Evolutionary conservation across 2,113 vertebrate species (phyloP), one percentile per base, ranked within the genome.

Genomic region (Actinemys pallida): DNA sequence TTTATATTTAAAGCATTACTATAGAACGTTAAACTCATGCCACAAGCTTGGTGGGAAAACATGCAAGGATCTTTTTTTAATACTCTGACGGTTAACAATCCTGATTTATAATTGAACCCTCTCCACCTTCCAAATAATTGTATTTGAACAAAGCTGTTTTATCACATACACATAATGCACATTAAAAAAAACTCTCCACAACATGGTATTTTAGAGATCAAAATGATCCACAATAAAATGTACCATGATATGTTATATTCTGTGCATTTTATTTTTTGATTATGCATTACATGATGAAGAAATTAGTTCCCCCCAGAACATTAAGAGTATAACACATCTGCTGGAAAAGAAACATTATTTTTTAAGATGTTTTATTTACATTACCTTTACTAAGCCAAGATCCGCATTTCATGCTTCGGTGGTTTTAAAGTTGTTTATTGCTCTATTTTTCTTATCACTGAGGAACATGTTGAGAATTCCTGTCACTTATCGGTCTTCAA

Each of bases 401-500:
- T 95, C 94, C 94, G 93, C 62, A 97, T 98, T 97, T 97, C 89
- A 94, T 94, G 90, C 90, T 16, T 95, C 97, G 19, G 52, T 95
- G 53, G 59, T 82, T 97, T 97, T 83, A 86, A 94, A 97, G 90
- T 88, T 96, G 85, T 95, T 97, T 98, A 93, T 96, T 95, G 14
- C 91, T 91, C 42, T 88, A 59, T 93, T 97, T 96, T 97, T 95
- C 97, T 98, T 98, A 98, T 97, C 97, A 84, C 78, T 78, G n/a
- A 39, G 53, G 81, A 97, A 96, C 94, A 97, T 81, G 94, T 80
- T 96, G 93, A 97, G 81, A 90, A 88, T 95, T 97, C 42, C 93
- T 95, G 95, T 95, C 94, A 94, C 86, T 97, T 96, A 93, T 87
- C 90, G 91, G 84, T 94, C 91, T 91, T 95, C 91, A 92, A 96